A percentile compares a stretch with the other conserved stretches of the same genome.
Evolutionary conservation across 2,113 vertebrate genomes (phyloP).

Genomic region (Delphinapterus leucas): DNA sequence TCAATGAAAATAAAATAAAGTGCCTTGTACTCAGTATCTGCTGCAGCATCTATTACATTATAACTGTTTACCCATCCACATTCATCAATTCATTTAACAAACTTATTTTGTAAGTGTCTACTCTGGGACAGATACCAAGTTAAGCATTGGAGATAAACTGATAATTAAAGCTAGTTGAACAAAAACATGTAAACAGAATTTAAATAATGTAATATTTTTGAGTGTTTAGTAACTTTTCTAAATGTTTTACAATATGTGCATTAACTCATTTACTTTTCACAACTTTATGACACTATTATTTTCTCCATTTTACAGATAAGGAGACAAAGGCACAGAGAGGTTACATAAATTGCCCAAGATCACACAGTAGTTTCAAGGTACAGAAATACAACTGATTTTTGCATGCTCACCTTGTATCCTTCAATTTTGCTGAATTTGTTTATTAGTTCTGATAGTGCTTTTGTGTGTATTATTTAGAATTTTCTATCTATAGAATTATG

Average conservation of each 20-base stretch:
- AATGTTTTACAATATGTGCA: not conserved
- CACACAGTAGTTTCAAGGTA: too few relatives aligned
- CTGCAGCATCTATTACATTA: not conserved
- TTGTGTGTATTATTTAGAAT: too few relatives aligned
- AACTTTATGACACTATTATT: not conserved
- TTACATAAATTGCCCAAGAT: too few relatives aligned
- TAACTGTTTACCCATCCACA: not conserved
- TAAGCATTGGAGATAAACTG: not conserved
- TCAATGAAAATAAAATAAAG: not conserved
- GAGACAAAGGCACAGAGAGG: too few relatives aligned
- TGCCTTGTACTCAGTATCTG: not conserved
- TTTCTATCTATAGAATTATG: too few relatives aligned
- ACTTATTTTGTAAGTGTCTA: not conserved
- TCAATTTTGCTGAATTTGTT: too few relatives aligned
- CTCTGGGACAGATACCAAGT: not conserved
- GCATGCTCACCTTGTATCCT: not conserved
- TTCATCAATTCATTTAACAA: not conserved
- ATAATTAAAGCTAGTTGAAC: not conserved
- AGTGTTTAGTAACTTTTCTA: not conserved
- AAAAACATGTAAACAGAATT: not conserved
- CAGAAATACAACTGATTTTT: too few relatives aligned
- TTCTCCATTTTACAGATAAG: too few relatives aligned
- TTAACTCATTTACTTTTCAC: not conserved
- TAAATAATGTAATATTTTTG: not conserved
- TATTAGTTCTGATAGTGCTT: too few relatives aligned